Evolutionary conservation across 2,888 invertebrate genomes (phyloP), one percentile per base, ranked within the genome.

Genomic region (Latrodectus elegans): DNA sequence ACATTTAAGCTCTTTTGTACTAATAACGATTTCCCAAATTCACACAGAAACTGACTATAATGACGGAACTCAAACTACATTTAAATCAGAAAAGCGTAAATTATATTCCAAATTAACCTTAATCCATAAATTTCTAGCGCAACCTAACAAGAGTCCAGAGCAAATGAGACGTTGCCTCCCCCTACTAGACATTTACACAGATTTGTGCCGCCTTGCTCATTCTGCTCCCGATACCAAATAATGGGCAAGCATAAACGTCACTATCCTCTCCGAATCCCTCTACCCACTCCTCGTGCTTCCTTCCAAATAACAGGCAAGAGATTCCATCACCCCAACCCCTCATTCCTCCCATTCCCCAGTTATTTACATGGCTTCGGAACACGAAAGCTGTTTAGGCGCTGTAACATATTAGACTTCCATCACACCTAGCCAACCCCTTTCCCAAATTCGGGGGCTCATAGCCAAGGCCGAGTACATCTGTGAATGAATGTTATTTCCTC

Each of bases 401-500:
- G 73, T 77, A 71, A 84, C 84, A 77, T 83, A 83, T 83, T 76
- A 68, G 75, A 64, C 75, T 75, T 77, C 84, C 78, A 74, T 78
- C 73, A 67, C 67, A 74, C 73, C 60, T 75, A 60, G n/a, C 74
- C 82, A 17, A 22, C 52, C 52, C 11, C 55, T 78, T 73, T 74
- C 22, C 67, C 65, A 68, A 51, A 64, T 64, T 74, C 60, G 38
- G 17, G 65, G 38, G 60, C 60, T 75, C 76, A 77, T 38, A 52
- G 68, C 17, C 17, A 26, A 68, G 38, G 51, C 12, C 60, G 49
- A 65, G 67, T 84, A 73, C 78, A 84, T 78, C 84, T 83, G 83
- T 51, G 76, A 76, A 83, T 76, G 83, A 77, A 73, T 84, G 84
- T 84, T 79, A 79, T 79, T 84, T 84, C 84, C 78, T 77, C 78